Base-by-base conservation (phyloP, 1,140 invertebrate genomes). In the Aphaenogaster rudis region DNA sequence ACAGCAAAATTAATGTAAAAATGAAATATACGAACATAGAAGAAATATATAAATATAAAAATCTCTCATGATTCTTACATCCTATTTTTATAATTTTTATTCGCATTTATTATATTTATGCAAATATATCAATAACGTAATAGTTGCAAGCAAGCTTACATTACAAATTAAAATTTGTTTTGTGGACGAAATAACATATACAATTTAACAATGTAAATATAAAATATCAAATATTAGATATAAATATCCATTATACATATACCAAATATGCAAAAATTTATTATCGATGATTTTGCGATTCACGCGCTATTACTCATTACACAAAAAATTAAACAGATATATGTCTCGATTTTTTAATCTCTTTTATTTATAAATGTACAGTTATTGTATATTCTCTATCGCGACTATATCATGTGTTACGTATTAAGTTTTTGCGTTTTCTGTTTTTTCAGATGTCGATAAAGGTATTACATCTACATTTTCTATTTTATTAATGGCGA, bases 381-480 rank as follows among this genome's bases (percentile, higher is more conserved):
- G 3, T 36, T 52, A 0, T 3, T 39, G n/a, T 39, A 66, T 39
- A 66, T n/a, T 28, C 4, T 36, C 13, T 61, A 71, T 71, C 7
- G 48, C 28, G 5, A 15, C 2, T 39, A 0, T 6, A 3, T 74
- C 48, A 39, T 2, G 1, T 9, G 1, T 79, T 54, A 52, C 33
- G 4, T 15, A 7, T 42, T 36, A 69, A 11, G 17, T 80, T 54
- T 42, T 11, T 11, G 7, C 33, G 13, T 39, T 67, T 39, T 50
- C 77, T 66, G 36, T 80, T 52, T 80, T 80, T 39, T 52, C 77
- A 42, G 63, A 69, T 52, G 36, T 67, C 36, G 50, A 57, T 80
- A 69, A 78, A 13, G 15, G 33, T 0, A 61, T 36, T 28, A 33
- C 61, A 36, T 15, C 36, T 13, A 36, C 8, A 36, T 13, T 67